Base-by-base conservation (phyloP, 2,797 vertebrate genomes). In the Alauda arvensis region DNA sequence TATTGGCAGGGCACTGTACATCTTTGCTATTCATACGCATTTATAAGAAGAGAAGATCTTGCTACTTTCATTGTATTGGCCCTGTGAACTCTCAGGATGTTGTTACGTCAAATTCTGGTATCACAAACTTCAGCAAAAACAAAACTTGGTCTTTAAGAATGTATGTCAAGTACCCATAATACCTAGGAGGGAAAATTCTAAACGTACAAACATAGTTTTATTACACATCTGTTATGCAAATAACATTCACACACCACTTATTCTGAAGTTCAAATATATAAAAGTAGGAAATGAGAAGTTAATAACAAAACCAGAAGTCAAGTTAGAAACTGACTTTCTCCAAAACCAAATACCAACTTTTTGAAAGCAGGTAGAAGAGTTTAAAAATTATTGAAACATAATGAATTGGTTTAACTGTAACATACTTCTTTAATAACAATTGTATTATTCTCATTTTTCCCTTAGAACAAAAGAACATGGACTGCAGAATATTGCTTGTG, bases 211-310 rank as follows among this genome's bases (percentile, higher is more conserved):
- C 6, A 1, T 8, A 68, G 62, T 77, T 83, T 82, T 63, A 87
- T 84, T 84, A 89, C 68, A 67, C 18, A 85, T 68, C 85, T 80
- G 55, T 70, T 91, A 94, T 67, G 91, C 86, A 95, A 95, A 95
- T 84, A 86, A 91, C 62, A 85, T 55, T 81, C 68, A 91, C 76
- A 79, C 80, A 91, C 75, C 91, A 87, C 88, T 95, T 88, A 92
- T 65, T 85, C 63, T 90, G 34, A 60, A 89, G 70, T 78, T 80
- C 83, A 93, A 93, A 94, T 83, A 94, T 62, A 46, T 33, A 26
- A 92, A 95, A 96, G 83, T 40, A 94, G 94, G 95, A 97, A 97
- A 93, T 65, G 87, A 96, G 90, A 96, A 85, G 18, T 72, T 84
- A 88, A 5, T 63, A 91, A 77, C 49, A 92, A 95, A 96, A 94